Percentiles rank a stretch among this genome's conserved stretches.
Conservation (phyloP, 2,888 invertebrate species). For the Eilema caniola region DNA sequence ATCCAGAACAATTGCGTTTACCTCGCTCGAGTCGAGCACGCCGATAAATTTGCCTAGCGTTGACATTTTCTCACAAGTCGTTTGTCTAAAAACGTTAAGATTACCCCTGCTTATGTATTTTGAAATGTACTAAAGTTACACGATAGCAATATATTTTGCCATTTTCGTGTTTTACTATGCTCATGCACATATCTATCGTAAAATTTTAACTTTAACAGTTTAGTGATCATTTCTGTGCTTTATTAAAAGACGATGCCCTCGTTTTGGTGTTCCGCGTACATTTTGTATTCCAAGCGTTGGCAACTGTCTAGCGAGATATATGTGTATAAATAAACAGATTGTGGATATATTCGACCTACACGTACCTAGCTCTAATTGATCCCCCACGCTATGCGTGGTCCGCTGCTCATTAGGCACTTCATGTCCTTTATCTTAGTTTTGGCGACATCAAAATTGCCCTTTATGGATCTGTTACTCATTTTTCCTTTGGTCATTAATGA, state of each 20-base stretch:
- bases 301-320: slow-evolving; percentile 35
- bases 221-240: slow-evolving; percentile 22
- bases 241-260: slow-evolving; percentile 42
- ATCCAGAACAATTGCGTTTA: slow-evolving; percentile 57
- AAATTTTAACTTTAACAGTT: slow-evolving; percentile 29
- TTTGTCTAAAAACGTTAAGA: slow-evolving; percentile 8
- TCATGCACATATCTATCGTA: neutral
- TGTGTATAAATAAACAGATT: slow-evolving; percentile 44
- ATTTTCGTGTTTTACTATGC: neutral
- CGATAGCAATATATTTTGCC: neutral
- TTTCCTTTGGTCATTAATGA: neutral
- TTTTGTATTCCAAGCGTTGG: slow-evolving; percentile 40
- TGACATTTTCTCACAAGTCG: slow-evolving; percentile 24
- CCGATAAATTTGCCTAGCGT: slow-evolving; percentile 40
- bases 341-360: slow-evolving; percentile 20
- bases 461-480: neutral
- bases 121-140: neutral
- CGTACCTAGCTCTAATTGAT: slow-evolving; percentile 10
- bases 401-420: neutral
- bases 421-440: neutral
- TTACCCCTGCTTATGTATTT: neutral
- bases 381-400: slow-evolving; percentile 1
- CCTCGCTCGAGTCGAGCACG: slow-evolving; percentile 41
- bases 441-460: neutral
- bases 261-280: slow-evolving; percentile 41